Evolutionary conservation across 1,140 invertebrate species (phyloP), one percentile per base, ranked within the genome.

Genomic region (Bombus waltoni): DNA sequence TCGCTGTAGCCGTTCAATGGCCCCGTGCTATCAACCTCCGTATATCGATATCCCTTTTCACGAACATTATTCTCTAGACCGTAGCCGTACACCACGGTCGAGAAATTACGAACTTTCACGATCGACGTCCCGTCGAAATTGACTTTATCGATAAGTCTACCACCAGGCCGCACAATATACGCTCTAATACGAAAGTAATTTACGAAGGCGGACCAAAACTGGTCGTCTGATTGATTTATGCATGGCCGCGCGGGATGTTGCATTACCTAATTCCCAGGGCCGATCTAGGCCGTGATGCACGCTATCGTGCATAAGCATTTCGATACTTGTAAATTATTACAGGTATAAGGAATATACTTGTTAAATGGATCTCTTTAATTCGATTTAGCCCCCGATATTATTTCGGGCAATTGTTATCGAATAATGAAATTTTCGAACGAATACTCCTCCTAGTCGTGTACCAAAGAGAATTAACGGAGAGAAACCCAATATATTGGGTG

Each of bases 151-250:
- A 83, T 68, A 83, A 83, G 81, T 76, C 72, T 35, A 53, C 47
- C 47, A 53, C 47, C 47, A 53, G 47, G n/a, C 44, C 32, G 38
- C 59, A 42, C 72, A 47, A 66, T 75, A 76, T 83, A 53, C 28
- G 18, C 42, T 47, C 73, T 68, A 76, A 83, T 83, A 83, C 81
- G 59, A 83, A 83, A 83, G 72, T 83, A 83, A 83, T 83, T 83
- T 83, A 62, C 81, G 81, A 83, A 68, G 59, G 81, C 35, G 47
- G 59, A 13, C 80, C 42, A 25, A 35, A 68, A 83, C 68, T 44
- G 81, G 73, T 53, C 74, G 72, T 53, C 62, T 53, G 81, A 83
- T 75, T 66, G 81, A 83, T 75, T 83, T 83, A 83, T 66, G 72
- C 81, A 66, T n/a, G 59, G 42, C 15, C 35, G 62, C n/a, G 13